Base-by-base conservation (phyloP, 37 sponge, comb jelly and placozoan species). In the Halichondria panicea region DNA sequence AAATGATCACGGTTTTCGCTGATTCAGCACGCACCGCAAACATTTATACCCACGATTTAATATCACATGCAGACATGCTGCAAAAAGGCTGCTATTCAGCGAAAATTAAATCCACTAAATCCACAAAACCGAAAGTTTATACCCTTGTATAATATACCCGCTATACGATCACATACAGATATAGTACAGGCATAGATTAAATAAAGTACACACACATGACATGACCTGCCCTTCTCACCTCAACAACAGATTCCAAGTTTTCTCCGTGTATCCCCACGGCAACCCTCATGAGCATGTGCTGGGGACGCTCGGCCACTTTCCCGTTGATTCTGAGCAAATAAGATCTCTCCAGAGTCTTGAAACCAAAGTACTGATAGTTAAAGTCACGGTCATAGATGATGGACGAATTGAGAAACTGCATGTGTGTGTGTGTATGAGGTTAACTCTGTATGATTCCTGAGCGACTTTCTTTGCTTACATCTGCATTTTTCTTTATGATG, bases 281-380 rank as follows among this genome's bases (percentile, higher is more conserved):
- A 4, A 98, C 99, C 15, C 99, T 43, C 99, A 98, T 98, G 66
- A 98, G 46, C 94, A 98, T 93, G 52, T 98, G 99, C 87, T 98
- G 99, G 24, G 99, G 99, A 24, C 99, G 81, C 77, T 98, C 99
- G 55, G 89, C 99, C 57, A 98, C 97, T 84, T 95, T 95, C 13
- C 93, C 91, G 67, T 90, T 67, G 24, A 98, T 95, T 63, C 87
- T 95, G 64, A 98, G 78, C 9, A 98, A 84, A 61, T 98, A 98
- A 25, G 97, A 93, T 65, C 91, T 75, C 79, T 98, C 99, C 53
- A 98, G 83, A 21, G 99, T 98, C 91, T 98, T 98, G 76, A 98
- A 96, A 6, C 99, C 99, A 90, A 98, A 98, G 73, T 93, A 98
- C 39, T 81, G 66, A 70, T 95, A 98, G 57, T 70, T 68, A 70